A percentile compares a stretch with the other conserved stretches of the same genome.
phyloP scores from a whole-genome alignment of 2,113 vertebrate species.

The Danionella cerebrum region DNA sequence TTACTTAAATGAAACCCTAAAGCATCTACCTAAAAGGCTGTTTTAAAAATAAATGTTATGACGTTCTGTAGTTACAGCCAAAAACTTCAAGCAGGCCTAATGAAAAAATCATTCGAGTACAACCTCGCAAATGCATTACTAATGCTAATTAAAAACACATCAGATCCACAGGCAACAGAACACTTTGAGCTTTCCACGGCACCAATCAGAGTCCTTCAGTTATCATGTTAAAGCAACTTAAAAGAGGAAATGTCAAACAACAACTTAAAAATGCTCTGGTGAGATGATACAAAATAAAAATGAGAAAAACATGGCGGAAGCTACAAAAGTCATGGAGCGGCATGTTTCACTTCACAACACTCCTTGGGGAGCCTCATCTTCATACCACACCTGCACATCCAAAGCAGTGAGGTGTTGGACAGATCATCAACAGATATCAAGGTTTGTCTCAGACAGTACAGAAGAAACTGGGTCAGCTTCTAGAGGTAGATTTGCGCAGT shows the following conservation, averaged over 20 bases:
- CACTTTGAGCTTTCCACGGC: conserved; percentile 15
- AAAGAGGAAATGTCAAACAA: conserved; percentile 16
- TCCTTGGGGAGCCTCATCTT: conserved; percentile 9
- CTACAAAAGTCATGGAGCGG: neutral
- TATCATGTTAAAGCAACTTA: conserved; percentile 12
- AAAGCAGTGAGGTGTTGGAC: conserved; percentile 9
- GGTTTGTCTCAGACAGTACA: conserved; percentile 26
- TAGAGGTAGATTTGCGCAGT: conserved; percentile 21
- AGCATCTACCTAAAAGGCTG: conserved; percentile 46
- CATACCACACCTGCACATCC: conserved; percentile 11
- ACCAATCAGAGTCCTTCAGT: conserved; percentile 5
- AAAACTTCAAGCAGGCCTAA: conserved; percentile 46
- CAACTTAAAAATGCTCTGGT: neutral
- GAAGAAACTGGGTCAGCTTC: conserved; percentile 39
- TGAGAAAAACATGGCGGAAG: too few species aligned
- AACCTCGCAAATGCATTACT: conserved; percentile 34
- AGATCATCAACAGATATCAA: conserved; percentile 36
- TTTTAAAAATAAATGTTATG: conserved; percentile 56
- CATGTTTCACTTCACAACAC: neutral
- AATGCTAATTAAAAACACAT: conserved; percentile 41
- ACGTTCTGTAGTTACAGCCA: conserved; percentile 54
- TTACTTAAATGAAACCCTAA: conserved; percentile 42
- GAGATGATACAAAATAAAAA: neutral
- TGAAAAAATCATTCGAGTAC: conserved; percentile 60
- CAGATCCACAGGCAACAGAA: conserved; percentile 36